Evolutionary conservation across 2,888 invertebrate genomes (phyloP).

Genomic region (Cheilosia vernalis): DNA sequence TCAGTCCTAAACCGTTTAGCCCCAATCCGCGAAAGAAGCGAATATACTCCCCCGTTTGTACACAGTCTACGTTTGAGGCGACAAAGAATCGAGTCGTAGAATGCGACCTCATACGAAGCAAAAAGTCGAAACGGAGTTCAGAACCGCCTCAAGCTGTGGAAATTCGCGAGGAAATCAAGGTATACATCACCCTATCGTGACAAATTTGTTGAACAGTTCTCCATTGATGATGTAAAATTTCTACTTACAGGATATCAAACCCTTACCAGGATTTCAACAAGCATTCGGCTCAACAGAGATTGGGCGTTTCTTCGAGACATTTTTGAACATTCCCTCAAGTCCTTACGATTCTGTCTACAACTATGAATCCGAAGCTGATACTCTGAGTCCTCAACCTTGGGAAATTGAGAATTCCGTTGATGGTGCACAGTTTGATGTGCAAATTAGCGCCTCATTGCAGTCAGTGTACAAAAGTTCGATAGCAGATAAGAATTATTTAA

Average conservation of each 20-base stretch:
- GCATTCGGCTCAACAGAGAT: conserved; percentile 94
- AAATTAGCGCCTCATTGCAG: conserved; percentile 77
- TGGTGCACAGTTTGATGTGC: conserved; percentile 77
- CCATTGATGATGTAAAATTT: not conserved
- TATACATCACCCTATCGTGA: conserved; percentile 62
- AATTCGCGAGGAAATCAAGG: conserved; percentile 80
- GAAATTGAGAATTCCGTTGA: conserved; percentile 77
- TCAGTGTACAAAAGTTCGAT: conserved; percentile 76
- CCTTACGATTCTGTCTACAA: conserved; percentile 76
- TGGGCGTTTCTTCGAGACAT: conserved; percentile 91
- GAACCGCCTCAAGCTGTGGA: conserved; percentile 59
- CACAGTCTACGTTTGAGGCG: conserved; percentile 14
- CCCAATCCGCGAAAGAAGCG: conserved; percentile 47
- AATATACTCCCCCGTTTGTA: conserved; percentile 13
- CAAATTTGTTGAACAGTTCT: not conserved
- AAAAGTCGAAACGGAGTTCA: conserved; percentile 80
- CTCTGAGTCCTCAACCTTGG: conserved; percentile 77
- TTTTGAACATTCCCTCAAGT: conserved; percentile 82
- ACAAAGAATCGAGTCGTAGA: conserved; percentile 80
- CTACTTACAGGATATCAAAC: conserved; percentile 81
- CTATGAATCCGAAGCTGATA: conserved; percentile 77
- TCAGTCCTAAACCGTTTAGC: conserved; percentile 46
- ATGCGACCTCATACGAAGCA: conserved; percentile 81
- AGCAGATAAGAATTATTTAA: conserved; percentile 75
- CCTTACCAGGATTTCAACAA: conserved; percentile 92